Conservation (phyloP, 2,113 vertebrate genomes). For the Phaetusa simplex region DNA sequence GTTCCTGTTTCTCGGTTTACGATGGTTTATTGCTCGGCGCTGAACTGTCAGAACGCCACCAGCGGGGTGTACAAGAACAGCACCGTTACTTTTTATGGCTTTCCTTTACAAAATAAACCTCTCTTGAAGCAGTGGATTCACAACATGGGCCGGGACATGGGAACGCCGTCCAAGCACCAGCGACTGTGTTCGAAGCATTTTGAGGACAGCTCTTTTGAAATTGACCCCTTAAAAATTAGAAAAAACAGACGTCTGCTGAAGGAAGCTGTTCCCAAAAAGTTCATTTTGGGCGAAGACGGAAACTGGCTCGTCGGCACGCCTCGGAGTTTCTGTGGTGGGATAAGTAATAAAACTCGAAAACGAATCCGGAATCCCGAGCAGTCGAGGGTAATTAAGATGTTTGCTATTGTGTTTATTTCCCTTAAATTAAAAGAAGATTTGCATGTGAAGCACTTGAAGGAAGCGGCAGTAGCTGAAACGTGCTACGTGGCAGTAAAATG, state of each 20-base stretch:
- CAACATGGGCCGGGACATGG: background rate
- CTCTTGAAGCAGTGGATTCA: background rate
- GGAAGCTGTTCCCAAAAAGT: background rate
- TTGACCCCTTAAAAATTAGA: accelerated
- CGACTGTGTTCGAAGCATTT: background rate
- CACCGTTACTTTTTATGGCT: accelerated
- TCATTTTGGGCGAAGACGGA: background rate
- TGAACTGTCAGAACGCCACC: background rate
- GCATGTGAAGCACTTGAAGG: accelerated
- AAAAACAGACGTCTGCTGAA: background rate
- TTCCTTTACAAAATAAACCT: background rate
- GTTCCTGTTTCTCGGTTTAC: accelerated
- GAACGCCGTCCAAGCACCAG: background rate
- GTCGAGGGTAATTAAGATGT: background rate
- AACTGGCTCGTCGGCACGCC: background rate
- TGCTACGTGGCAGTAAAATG: accelerated
- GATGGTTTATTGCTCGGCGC: background rate
- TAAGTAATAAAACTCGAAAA: background rate
- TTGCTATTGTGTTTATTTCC: background rate
- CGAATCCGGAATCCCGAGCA: background rate
- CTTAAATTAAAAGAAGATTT: background rate
- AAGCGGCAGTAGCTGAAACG: background rate
- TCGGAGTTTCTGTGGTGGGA: accelerated
- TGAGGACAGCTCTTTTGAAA: background rate
- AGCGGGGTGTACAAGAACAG: background rate